Evolutionary conservation across 2,888 invertebrate genomes (phyloP), one percentile per base, ranked within the genome.

Genomic region (Xylophagus ater): DNA sequence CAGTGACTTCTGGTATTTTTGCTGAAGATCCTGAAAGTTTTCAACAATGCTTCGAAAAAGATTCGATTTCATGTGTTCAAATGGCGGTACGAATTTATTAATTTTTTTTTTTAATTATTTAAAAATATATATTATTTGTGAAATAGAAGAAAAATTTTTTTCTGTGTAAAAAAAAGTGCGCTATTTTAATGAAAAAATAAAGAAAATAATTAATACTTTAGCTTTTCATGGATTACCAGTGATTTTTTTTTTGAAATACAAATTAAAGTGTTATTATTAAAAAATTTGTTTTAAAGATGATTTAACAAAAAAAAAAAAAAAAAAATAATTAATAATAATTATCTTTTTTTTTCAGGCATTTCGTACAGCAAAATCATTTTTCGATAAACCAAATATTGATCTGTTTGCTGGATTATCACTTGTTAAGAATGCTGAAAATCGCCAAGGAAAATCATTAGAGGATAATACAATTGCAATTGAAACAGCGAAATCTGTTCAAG

Each of bases 61-160:
- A 76, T 62, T 75, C 76, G 42, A 75, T 76, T 47, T 71, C 74
- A 49, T 77, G 76, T 62, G 61, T 76, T 44, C 76, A 77, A 61
- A 64, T 70, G 52, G 68, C 68, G 66, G 69, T 67, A 62, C 59
- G 65, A 54, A 57, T 56, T 34, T 23, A 21, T 8, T 40, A 49
- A 52, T 49, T 51, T 53, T 48, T 49, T 12, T 7, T 6, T 19
- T 4, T 21, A 30, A 28, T 4, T 8, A 21, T 20, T 13, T 4
- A 15, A 29, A 21, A 34, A 8, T 26, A n/a, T 26, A 10, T 26
- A n/a, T 26, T 26, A n/a, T 26, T 32, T 13, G 17, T n/a, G n/a
- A n/a, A n/a, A n/a, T n/a, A n/a, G n/a, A n/a, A n/a, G n/a, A n/a
- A n/a, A 19, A 31, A 17, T 19, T 17, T 18, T 28, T 15, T 14